Evolutionary conservation across 2,113 vertebrate genomes (phyloP).

Genomic region (Grallaria varia): DNA sequence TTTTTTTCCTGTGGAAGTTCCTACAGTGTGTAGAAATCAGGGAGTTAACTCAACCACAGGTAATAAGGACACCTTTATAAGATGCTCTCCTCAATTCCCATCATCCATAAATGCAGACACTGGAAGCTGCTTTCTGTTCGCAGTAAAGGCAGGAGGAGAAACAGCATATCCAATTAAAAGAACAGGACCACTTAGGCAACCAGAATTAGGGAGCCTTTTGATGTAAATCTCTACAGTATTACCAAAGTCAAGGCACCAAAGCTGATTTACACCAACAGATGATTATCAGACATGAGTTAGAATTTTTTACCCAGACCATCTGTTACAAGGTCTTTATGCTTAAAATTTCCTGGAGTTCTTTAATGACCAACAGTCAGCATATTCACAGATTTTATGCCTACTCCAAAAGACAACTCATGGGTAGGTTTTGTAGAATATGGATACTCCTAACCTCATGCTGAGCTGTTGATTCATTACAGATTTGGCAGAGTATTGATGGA

Average conservation of each 20-base stretch:
- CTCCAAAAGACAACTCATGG: background rate
- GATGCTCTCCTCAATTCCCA: background rate
- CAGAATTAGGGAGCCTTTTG: background rate
- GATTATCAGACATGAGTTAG: background rate
- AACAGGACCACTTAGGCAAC: background rate
- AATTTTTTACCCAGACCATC: slow-evolving; percentile 6
- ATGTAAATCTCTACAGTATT: background rate
- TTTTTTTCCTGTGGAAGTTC: background rate
- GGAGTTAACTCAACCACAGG: background rate
- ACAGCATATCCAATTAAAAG: background rate
- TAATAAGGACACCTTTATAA: background rate
- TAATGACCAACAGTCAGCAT: background rate
- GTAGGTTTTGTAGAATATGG: background rate
- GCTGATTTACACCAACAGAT: background rate
- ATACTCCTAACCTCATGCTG: background rate
- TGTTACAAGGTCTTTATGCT: background rate
- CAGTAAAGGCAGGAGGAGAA: background rate
- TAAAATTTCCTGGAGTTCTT: slow-evolving; percentile 1
- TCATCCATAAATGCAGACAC: background rate
- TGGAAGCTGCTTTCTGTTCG: background rate
- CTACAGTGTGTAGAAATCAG: background rate
- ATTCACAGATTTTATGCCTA: background rate
- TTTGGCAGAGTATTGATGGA: background rate
- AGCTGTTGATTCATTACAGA: background rate
- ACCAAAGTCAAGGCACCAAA: background rate